Evolutionary conservation across 2,113 vertebrate genomes (phyloP).

Genomic region (Harpagus bidentatus): DNA sequence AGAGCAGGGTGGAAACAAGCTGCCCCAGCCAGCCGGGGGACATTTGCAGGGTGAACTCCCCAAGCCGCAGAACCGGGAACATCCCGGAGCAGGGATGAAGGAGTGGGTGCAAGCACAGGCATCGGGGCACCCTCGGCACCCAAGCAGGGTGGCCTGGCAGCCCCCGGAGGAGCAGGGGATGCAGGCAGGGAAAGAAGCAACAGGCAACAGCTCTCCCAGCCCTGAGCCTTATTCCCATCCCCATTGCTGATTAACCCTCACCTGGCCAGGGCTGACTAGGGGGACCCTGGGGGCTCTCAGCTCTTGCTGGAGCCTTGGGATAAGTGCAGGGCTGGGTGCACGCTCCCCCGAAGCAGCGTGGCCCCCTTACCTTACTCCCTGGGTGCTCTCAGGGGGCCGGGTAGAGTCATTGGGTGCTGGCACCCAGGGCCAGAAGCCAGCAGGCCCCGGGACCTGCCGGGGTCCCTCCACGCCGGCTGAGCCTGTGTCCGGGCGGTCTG

Average conservation of each 20-base stretch:
- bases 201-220: not conserved
- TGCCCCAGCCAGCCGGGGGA: not conserved
- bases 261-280: not conserved
- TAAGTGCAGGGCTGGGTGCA: rapidly evolving
- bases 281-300: not conserved
- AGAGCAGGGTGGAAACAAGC: not conserved
- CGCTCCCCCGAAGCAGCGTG: rapidly evolving
- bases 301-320: not conserved
- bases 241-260: not conserved
- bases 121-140: not conserved
- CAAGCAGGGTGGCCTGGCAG: not conserved
- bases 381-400: not conserved
- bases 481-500: not conserved
- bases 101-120: rapidly evolving
- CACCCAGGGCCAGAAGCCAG: not conserved
- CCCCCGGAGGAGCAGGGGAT: not conserved
- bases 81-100: not conserved
- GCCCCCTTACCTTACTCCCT: not conserved
- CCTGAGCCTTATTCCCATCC: not conserved
- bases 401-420: not conserved
- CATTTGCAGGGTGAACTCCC: not conserved
- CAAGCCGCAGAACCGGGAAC: not conserved
- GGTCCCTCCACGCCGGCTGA: not conserved
- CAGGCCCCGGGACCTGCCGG: not conserved
- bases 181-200: not conserved